phyloP scores from a whole-genome alignment of 2,797 vertebrate genomes.

The Clarias platycephalus region DNA sequence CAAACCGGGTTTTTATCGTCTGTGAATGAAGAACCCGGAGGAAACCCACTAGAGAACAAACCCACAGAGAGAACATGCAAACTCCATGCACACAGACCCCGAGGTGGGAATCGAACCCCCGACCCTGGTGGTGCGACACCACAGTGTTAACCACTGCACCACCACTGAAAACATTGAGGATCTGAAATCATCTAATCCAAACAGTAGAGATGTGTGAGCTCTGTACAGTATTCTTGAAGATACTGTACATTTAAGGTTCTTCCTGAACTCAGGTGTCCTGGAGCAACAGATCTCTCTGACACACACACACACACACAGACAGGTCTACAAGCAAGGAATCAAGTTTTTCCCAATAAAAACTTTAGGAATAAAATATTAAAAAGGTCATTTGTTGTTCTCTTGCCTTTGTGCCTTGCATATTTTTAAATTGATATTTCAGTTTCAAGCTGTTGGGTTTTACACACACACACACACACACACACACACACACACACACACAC shows the following conservation, averaged over 20 bases:
- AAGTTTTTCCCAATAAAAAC: conserved; percentile 75
- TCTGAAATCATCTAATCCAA: no score
- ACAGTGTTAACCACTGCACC: no score
- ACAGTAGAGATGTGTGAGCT: no score
- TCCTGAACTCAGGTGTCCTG: conserved; percentile 64
- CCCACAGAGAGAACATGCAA: no score
- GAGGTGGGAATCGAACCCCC: no score
- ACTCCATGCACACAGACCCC: no score
- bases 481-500: conserved; percentile 22
- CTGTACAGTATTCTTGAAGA: no score
- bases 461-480: conserved; percentile 27
- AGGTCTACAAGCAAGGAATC: conserved; percentile 50
- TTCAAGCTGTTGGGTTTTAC: conserved; percentile 68
- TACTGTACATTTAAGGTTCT: background rate
- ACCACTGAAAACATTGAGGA: no score
- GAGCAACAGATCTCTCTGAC: conserved; percentile 70
- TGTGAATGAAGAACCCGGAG: no score
- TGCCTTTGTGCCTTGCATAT: background rate
- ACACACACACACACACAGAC: conserved; percentile 64
- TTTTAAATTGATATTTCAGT: conserved; percentile 65
- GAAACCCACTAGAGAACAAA: no score
- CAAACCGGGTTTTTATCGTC: no score
- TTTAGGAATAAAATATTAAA: conserved; percentile 65
- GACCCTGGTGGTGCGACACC: no score
- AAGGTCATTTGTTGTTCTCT: background rate